phyloP scores from a whole-genome alignment of 1,140 invertebrate species.

The Diprion similis region DNA sequence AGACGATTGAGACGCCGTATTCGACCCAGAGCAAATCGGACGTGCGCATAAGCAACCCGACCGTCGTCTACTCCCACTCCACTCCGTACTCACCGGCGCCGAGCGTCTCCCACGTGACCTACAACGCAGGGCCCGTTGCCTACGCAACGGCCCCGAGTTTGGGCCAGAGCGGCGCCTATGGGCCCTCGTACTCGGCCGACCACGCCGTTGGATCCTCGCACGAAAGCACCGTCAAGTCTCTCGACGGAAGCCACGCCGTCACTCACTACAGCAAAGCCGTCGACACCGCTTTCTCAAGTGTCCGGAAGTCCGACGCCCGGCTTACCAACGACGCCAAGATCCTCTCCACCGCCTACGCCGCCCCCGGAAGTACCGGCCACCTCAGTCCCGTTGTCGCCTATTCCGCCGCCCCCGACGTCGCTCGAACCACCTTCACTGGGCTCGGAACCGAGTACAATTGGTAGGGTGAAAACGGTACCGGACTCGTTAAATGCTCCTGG shows the following conservation, averaged over 20 bases:
- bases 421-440: conserved; percentile 51
- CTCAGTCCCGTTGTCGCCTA: conserved; percentile 35
- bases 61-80: conserved; percentile 30
- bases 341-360: conserved; percentile 26
- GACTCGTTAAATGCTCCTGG: conserved; percentile 39
- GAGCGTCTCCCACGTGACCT: conserved; percentile 23
- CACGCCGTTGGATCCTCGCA: conserved; percentile 18
- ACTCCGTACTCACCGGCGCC: conserved; percentile 28
- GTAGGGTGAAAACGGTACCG: conserved; percentile 29
- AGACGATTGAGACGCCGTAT: conserved; percentile 50
- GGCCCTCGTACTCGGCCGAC: conserved; percentile 21
- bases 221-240: conserved; percentile 27
- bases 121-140: conserved; percentile 30
- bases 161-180: conserved; percentile 24
- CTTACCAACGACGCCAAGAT: conserved; percentile 24
- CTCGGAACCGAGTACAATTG: conserved; percentile 62
- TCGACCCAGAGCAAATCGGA: conserved; percentile 51
- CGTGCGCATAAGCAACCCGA: conserved; percentile 51
- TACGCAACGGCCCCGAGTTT: conserved; percentile 28
- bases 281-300: conserved; percentile 16
- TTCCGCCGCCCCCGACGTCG: conserved; percentile 33
- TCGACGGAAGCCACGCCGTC: neutral
- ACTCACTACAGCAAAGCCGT: conserved; percentile 12
- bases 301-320: conserved; percentile 15
- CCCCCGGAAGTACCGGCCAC: conserved; percentile 27